phyloP scores from a whole-genome alignment of 2,888 invertebrate genomes.

The Phytoseiulus persimilis region DNA sequence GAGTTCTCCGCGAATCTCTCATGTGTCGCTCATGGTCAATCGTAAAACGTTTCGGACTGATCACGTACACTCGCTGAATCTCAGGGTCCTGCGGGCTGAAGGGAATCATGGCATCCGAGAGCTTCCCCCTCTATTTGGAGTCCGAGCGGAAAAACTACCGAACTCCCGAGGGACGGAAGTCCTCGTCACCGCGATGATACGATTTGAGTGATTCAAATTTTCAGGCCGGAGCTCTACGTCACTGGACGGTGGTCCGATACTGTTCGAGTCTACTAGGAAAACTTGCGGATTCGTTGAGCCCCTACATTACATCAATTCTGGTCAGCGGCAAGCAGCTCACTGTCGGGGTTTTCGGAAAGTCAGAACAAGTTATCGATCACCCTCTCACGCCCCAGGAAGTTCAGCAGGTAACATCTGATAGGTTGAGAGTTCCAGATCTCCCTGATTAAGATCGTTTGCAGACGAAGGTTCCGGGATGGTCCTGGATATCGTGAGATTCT shows the following conservation, averaged over 20 bases:
- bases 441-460: background rate
- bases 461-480: too few species aligned
- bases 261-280: slow-evolving; percentile 87
- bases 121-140: too few species aligned
- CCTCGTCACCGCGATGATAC: too few species aligned
- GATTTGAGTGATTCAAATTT: slow-evolving; percentile 49
- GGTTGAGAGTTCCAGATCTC: background rate
- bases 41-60: background rate
- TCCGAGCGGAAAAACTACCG: too few species aligned
- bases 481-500: too few species aligned
- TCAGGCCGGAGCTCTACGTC: slow-evolving; percentile 71
- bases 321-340: slow-evolving; percentile 96
- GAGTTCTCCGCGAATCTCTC: background rate
- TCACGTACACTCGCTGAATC: too few species aligned
- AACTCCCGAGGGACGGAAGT: too few species aligned
- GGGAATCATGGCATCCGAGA: too few species aligned
- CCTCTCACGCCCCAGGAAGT: slow-evolving; percentile 95
- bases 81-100: too few species aligned
- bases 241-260: slow-evolving; percentile 88
- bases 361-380: slow-evolving; percentile 92
- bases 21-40: background rate
- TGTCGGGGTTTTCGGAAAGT: slow-evolving; percentile 84
- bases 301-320: slow-evolving; percentile 91
- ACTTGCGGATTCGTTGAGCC: slow-evolving; percentile 93
- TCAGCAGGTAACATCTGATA: slow-evolving; percentile 61